Percentiles rank a stretch among this genome's conserved stretches.
These are phyloP conservation scores for Proisotoma minuta DNA, from an alignment of 2,888 invertebrate genomes.

Conservation along the genomic window DNA sequence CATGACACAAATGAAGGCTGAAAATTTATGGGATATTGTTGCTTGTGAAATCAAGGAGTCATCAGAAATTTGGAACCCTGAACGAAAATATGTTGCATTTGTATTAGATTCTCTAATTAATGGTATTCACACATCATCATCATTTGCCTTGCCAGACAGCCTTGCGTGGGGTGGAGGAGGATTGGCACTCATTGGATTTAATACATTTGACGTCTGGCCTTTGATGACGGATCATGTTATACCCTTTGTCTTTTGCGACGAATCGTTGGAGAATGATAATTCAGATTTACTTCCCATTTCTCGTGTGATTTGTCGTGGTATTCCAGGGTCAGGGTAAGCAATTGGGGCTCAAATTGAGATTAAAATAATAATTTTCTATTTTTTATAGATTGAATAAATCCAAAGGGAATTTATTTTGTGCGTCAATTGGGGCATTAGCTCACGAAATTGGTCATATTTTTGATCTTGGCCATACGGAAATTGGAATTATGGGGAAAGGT, in stretches of 20 bases:
- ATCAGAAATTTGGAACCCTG: slow-evolving; percentile 60
- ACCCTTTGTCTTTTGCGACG: no score
- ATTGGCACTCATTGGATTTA: slow-evolving; percentile 83
- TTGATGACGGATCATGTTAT: background rate
- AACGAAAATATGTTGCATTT: slow-evolving; percentile 82
- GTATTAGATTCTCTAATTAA: slow-evolving; percentile 78
- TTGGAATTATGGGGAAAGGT: slow-evolving; percentile 89
- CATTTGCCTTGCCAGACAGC: slow-evolving; percentile 64
- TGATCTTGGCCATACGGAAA: slow-evolving; percentile 83
- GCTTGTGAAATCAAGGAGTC: slow-evolving; percentile 74
- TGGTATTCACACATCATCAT: slow-evolving; percentile 49
- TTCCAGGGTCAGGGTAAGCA: no score
- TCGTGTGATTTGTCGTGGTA: no score
- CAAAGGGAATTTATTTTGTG: slow-evolving; percentile 73
- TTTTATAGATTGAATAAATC: background rate
- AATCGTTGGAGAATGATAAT: no score
- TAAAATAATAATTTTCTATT: background rate
- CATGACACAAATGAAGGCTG: slow-evolving; percentile 63
- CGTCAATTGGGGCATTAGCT: slow-evolving; percentile 87
- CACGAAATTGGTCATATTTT: slow-evolving; percentile 94
- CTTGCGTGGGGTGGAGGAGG: slow-evolving; percentile 82
- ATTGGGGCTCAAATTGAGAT: no score
- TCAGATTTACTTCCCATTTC: background rate
- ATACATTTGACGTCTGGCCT: slow-evolving; percentile 88
- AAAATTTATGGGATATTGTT: slow-evolving; percentile 77